Base-by-base conservation (phyloP, 2,888 invertebrate genomes). In the Ferrisia virgata region DNA sequence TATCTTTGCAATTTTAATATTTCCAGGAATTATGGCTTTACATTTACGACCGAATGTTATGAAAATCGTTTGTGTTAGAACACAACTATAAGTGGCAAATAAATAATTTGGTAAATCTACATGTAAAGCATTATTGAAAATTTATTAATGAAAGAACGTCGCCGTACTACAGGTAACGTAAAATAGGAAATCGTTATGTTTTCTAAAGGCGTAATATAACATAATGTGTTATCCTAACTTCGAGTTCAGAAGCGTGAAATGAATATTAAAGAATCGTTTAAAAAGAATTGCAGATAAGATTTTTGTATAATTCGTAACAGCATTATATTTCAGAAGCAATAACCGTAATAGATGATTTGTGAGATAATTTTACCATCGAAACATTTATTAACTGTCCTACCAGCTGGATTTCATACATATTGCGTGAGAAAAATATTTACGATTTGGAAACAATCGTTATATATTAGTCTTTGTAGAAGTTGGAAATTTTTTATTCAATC, bases 291-390 rank as follows among this genome's bases (percentile, higher is more conserved):
- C 72, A 76, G 72, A 76, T 76, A 76, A 72, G 72, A 76, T 76
- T 36, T 18, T 76, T 9, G 36, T 18, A 76, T 76, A 76, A 76
- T 76, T 33, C 72, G 36, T 36, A 76, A 76, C 72, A 76, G 36
- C 64, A 28, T 64, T 76, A 76, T 76, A 36, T 76, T 76, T 76
- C 72, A 76, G 18, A 76, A 76, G 72, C 72, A 76, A 76, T 76
- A 76, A 76, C 72, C 28, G 72, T 76, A 76, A 76, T 76, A 76
- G 22, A 76, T 76, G 72, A 76, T 76, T 76, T 76, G 72, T 76
- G 72, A 76, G 72, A 76, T 76, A 76, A 76, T 76, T 76, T 76
- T 5, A 76, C 36, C 28, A 76, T 76, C 36, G 72, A 18, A 11
- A 36, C 33, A 76, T 76, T 76, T 76, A 76, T 36, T 36, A 76